Evolutionary conservation across 2,113 vertebrate species (phyloP).

Genomic region (Ranitomeya imitator): DNA sequence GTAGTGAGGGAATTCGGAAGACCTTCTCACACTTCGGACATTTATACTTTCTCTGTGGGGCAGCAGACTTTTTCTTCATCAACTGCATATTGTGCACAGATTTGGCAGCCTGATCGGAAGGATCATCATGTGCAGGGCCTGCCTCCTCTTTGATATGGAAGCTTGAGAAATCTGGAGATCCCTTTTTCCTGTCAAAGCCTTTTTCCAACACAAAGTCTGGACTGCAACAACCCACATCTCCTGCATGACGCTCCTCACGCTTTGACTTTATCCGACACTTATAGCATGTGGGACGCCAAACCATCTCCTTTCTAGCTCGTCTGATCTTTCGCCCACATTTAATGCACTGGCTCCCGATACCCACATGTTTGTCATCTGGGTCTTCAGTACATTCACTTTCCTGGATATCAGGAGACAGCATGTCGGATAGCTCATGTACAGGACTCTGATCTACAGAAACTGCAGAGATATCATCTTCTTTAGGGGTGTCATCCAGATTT

Average conservation of each 20-base stretch:
- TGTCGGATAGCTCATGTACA: neutral
- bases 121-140: neutral
- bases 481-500: neutral
- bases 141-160: neutral
- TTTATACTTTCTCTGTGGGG: neutral
- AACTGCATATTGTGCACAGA: too few species aligned
- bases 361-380: neutral
- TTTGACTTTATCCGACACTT: slow-evolving; percentile 5
- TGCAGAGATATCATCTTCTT: neutral
- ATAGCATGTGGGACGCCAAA: neutral
- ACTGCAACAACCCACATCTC: neutral
- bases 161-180: neutral
- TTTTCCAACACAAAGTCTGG: neutral
- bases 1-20: neutral
- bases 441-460: neutral
- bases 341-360: neutral
- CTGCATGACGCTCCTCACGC: neutral
- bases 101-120: neutral
- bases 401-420: neutral
- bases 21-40: slow-evolving; percentile 42
- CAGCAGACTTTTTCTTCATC: neutral
- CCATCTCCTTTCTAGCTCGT: neutral
- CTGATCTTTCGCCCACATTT: neutral
- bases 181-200: neutral
- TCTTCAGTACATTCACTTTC: neutral